phyloP scores from a whole-genome alignment of 1,140 invertebrate genomes.

The Marisa cornuarietis region DNA sequence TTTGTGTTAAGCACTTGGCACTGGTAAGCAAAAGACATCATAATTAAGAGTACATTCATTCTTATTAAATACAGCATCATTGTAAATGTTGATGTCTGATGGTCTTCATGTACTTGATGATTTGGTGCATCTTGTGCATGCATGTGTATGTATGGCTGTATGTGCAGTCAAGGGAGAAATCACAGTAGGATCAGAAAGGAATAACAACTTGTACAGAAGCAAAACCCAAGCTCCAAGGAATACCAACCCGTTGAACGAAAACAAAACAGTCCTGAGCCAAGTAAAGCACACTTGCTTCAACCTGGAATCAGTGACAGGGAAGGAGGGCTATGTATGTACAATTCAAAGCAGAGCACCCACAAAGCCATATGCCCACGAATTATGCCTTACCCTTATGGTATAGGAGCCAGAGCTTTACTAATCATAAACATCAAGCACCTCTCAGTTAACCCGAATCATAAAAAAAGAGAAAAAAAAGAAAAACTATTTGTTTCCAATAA shows the following conservation, averaged over 20 bases:
- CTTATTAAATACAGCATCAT: neutral
- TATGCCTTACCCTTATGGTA: neutral
- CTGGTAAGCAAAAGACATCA: neutral
- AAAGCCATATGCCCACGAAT: neutral
- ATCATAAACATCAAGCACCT: neutral
- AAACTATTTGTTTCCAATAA: neutral
- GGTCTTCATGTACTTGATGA: too few species aligned
- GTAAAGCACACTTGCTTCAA: too few species aligned
- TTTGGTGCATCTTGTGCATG: too few species aligned
- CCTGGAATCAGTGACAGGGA: neutral
- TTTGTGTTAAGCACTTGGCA: conserved; percentile 2
- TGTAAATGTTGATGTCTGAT: neutral
- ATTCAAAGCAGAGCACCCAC: neutral
- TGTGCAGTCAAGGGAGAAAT: too few species aligned
- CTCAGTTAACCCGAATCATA: neutral
- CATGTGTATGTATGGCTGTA: too few species aligned
- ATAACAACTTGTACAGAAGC: too few species aligned
- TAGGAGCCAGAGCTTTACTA: neutral
- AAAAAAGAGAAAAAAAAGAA: neutral
- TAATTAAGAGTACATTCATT: neutral
- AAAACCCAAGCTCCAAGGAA: too few species aligned
- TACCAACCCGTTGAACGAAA: too few species aligned
- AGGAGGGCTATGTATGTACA: neutral
- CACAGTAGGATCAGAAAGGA: too few species aligned
- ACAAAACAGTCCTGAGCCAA: too few species aligned